Evolutionary conservation across 2,797 vertebrate species (phyloP).

Genomic region (Falco concolor): DNA sequence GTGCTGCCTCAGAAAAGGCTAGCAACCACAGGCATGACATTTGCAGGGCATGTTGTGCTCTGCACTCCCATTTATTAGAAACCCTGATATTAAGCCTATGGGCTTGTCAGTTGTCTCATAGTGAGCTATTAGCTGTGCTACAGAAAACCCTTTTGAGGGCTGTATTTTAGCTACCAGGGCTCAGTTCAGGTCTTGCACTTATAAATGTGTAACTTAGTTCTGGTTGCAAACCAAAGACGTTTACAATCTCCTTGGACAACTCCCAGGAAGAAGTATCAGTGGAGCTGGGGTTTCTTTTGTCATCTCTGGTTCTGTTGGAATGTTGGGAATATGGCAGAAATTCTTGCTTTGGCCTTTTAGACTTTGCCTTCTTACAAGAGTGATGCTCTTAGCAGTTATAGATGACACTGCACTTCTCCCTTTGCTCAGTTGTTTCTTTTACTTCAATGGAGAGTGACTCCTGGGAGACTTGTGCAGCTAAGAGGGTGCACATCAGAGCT

Average conservation of each 20-base stretch:
- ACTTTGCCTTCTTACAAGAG: neutral
- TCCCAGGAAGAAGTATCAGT: neutral
- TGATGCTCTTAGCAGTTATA: neutral
- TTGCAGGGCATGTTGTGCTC: neutral
- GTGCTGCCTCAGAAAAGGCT: neutral
- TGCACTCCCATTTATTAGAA: neutral
- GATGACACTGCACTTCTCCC: neutral
- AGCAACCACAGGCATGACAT: neutral
- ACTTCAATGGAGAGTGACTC: neutral
- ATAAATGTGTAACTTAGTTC: neutral
- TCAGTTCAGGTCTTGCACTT: neutral
- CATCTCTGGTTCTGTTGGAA: neutral
- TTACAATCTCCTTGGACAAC: neutral
- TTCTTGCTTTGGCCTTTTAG: neutral
- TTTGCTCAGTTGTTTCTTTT: neutral
- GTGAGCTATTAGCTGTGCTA: neutral
- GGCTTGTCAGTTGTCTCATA: neutral
- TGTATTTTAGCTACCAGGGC: neutral
- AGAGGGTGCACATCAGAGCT: neutral
- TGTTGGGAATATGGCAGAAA: neutral
- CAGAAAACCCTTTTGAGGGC: neutral
- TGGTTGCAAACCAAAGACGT: neutral
- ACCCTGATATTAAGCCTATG: neutral
- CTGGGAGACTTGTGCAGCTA: neutral
- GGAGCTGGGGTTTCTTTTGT: neutral